phyloP scores from a whole-genome alignment of 2,888 invertebrate species.

The Polia nebulosa region DNA sequence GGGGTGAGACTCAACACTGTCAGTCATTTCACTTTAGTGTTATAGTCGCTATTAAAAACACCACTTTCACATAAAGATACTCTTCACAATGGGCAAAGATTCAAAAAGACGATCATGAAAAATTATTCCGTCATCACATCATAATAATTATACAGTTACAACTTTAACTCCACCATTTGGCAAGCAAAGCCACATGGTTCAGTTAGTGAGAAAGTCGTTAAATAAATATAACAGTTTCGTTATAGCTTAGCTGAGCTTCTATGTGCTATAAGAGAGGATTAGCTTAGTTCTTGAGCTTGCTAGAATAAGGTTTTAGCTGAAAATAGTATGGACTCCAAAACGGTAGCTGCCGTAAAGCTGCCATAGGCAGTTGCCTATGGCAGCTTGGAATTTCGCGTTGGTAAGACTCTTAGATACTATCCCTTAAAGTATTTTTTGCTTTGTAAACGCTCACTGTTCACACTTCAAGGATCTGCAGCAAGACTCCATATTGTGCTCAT shows the following conservation, averaged over 20 bases:
- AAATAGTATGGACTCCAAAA: slow-evolving; percentile 11
- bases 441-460: too few relatives aligned
- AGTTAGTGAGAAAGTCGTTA: slow-evolving; percentile 9
- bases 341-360: too few relatives aligned
- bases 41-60: background rate
- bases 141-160: too few relatives aligned
- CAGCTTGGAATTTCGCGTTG: background rate
- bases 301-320: slow-evolving; percentile 9
- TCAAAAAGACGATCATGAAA: slow-evolving; percentile 14
- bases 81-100: slow-evolving; percentile 5
- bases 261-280: slow-evolving; percentile 23
- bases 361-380: background rate
- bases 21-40: background rate
- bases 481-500: too few relatives aligned
- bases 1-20: too few relatives aligned
- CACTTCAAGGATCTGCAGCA: too few relatives aligned
- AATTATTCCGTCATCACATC: background rate
- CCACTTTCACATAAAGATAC: background rate
- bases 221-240: slow-evolving; percentile 27
- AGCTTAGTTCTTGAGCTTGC: slow-evolving; percentile 7
- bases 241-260: slow-evolving; percentile 21
- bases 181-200: background rate
- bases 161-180: background rate
- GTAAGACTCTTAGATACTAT: background rate
- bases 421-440: background rate